Evolutionary conservation across 2,797 vertebrate species (phyloP).

Genomic region (Micrastur ruficollis): DNA sequence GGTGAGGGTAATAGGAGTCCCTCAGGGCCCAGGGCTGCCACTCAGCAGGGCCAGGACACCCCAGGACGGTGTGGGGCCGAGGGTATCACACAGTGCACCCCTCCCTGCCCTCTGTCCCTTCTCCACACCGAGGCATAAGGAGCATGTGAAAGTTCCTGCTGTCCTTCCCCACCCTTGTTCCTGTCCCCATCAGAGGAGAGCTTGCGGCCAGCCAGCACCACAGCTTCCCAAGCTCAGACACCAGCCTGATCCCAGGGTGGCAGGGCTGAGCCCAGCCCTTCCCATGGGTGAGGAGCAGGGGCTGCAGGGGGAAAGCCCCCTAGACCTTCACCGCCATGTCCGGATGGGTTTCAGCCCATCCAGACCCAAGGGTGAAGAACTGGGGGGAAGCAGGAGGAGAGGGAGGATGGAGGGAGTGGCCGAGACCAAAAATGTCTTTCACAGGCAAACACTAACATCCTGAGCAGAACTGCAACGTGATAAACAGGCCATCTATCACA

Average conservation of each 20-base stretch:
- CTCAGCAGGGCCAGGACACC: not conserved
- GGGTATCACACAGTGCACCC: not conserved
- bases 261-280: not conserved
- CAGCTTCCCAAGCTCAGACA: not conserved
- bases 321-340: not conserved
- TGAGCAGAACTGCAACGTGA: constrained; percentile 58
- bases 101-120: not conserved
- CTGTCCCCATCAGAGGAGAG: not conserved
- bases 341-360: not conserved
- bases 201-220: not conserved
- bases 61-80: accelerated
- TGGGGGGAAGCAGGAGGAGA: constrained; percentile 5
- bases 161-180: not conserved
- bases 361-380: not conserved
- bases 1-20: accelerated
- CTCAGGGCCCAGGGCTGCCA: not conserved
- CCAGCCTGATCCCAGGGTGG: not conserved
- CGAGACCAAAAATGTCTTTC: constrained; percentile 1
- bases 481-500: constrained; percentile 71
- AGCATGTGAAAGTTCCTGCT: not conserved
- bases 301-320: not conserved
- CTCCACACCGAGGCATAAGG: accelerated
- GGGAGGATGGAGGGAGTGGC: not conserved
- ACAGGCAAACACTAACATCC: constrained; percentile 69
- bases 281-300: not conserved